Evolutionary conservation across 2,113 vertebrate species (phyloP).

Genomic region (Labrus mixtus): DNA sequence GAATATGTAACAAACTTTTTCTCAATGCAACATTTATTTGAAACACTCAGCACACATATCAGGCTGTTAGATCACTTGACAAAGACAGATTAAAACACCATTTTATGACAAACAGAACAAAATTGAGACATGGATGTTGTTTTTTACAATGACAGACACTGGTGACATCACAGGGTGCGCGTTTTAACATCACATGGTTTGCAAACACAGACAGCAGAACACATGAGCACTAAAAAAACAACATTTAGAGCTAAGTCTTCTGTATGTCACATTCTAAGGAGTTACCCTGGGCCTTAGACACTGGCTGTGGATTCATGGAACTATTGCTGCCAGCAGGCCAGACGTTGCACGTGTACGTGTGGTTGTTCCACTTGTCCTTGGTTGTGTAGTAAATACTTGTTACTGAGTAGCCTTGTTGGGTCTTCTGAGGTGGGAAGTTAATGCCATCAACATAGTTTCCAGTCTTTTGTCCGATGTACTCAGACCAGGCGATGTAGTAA

Average conservation of each 20-base stretch:
- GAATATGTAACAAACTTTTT: conserved; percentile 25
- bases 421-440: neutral
- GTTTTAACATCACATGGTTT: no score
- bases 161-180: neutral
- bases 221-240: conserved; percentile 8
- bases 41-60: conserved; percentile 17
- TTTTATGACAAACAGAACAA: neutral
- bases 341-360: neutral
- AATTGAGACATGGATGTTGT: neutral
- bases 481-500: conserved; percentile 42
- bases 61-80: conserved; percentile 32
- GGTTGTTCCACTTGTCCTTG: accelerated
- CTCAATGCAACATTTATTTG: conserved; percentile 62
- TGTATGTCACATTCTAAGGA: accelerated
- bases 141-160: neutral
- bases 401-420: neutral
- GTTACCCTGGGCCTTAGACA: neutral
- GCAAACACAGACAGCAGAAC: conserved; percentile 12
- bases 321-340: accelerated
- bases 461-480: accelerated
- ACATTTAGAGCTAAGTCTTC: conserved; percentile 1
- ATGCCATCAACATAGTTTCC: accelerated
- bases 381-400: conserved; percentile 41
- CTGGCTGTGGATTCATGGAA: accelerated
- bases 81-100: conserved; percentile 12